Evolutionary conservation across 2,888 invertebrate genomes (phyloP).

Genomic region (Sycophila texana): DNA sequence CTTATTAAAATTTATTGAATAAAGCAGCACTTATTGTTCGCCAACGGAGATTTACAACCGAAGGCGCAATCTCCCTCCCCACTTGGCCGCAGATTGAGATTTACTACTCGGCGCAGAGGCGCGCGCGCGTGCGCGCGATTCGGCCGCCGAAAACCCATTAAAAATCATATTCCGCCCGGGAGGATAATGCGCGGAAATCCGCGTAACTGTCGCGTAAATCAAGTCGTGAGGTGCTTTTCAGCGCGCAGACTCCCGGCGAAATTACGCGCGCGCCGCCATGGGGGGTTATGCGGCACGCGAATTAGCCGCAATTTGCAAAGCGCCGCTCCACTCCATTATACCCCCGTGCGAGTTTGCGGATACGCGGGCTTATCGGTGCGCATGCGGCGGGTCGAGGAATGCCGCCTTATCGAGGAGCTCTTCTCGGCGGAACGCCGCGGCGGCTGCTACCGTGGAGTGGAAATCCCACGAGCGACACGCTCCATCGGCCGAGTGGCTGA

Average conservation of each 20-base stretch:
- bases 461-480: not conserved
- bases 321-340: constrained; percentile 11
- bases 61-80: no score
- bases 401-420: not conserved
- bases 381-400: not conserved
- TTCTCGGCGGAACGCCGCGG: no score
- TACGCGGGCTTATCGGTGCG: constrained; percentile 1
- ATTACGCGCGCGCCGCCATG: constrained; percentile 6
- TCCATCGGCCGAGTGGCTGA: not conserved
- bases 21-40: no score
- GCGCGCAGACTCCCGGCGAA: not conserved
- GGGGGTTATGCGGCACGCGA: not conserved
- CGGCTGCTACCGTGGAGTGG: not conserved
- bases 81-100: no score
- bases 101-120: not conserved
- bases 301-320: constrained; percentile 41
- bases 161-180: not conserved
- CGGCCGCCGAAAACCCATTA: no score
- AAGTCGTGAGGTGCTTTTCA: not conserved
- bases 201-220: constrained; percentile 30
- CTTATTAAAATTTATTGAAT: no score
- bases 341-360: not conserved
- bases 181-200: constrained; percentile 31
- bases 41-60: no score
- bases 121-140: no score